phyloP scores from a whole-genome alignment of 2,113 vertebrate species.

The Ammospiza nelsoni region DNA sequence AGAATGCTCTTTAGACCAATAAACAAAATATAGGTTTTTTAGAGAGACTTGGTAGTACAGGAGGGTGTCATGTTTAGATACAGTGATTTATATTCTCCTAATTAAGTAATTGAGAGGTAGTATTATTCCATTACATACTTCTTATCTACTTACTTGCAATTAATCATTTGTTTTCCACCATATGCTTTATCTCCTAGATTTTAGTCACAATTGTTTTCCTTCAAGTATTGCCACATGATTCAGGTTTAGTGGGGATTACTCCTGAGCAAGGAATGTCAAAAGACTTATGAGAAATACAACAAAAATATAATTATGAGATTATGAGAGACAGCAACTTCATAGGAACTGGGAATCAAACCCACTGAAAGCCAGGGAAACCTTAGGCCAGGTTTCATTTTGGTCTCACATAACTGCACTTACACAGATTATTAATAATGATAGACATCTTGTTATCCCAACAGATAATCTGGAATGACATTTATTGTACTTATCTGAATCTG shows the following conservation, averaged over 20 bases:
- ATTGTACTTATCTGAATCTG: conserved; percentile 46
- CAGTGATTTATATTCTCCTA: neutral
- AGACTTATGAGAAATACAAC: conserved; percentile 17
- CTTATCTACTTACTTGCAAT: neutral
- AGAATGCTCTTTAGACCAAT: neutral
- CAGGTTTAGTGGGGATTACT: neutral
- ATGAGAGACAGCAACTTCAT: conserved; percentile 14
- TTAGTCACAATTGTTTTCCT: neutral
- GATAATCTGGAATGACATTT: conserved; percentile 15
- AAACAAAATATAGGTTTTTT: neutral
- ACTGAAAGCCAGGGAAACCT: conserved; percentile 28
- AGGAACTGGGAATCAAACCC: neutral
- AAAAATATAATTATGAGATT: conserved; percentile 37
- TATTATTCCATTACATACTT: neutral
- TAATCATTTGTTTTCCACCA: conserved; percentile 2
- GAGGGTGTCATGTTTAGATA: neutral
- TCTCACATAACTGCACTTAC: neutral
- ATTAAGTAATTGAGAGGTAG: conserved; percentile 32
- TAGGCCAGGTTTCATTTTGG: conserved; percentile 37
- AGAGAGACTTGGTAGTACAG: neutral
- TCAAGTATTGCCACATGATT: neutral
- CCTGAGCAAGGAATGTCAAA: neutral
- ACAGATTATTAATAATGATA: neutral
- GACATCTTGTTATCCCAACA: neutral
- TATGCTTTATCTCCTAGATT: conserved; percentile 4